These are phyloP conservation scores for Drosophila pseudoananassae DNA, from an alignment of 1,140 invertebrate genomes.

Conservation along the genomic window DNA sequence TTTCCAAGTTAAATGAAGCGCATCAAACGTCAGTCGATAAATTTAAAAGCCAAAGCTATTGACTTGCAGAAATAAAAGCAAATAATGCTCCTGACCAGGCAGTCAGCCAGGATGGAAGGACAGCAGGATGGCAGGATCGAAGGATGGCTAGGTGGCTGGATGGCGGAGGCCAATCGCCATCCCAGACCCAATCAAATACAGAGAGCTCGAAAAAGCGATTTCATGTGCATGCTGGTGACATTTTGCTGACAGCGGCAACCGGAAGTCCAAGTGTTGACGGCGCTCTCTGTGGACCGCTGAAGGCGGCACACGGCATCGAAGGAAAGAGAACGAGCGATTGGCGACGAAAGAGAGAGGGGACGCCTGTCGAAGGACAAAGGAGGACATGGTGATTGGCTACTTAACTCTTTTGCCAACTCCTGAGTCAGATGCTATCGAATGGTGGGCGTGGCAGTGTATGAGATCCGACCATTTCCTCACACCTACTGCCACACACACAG, in stretches of 20 bases:
- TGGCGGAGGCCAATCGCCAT: constrained; percentile 35
- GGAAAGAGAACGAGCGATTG: constrained; percentile 2
- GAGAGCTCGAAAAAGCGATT: constrained; percentile 51
- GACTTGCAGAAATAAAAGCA: constrained; percentile 80
- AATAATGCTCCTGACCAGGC: constrained; percentile 63
- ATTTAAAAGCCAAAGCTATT: constrained; percentile 82
- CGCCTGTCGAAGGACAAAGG: constrained; percentile 25
- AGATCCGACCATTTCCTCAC: constrained; percentile 17
- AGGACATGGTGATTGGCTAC: constrained; percentile 67
- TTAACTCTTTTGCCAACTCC: constrained; percentile 73
- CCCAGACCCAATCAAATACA: constrained; percentile 48
- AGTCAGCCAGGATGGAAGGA: constrained; percentile 24
- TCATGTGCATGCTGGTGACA: constrained; percentile 75
- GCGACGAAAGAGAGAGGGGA: neutral
- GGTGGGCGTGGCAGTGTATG: constrained; percentile 50
- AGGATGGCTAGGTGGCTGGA: constrained; percentile 10
- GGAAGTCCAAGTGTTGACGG: constrained; percentile 79
- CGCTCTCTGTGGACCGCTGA: constrained; percentile 59
- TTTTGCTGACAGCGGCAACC: constrained; percentile 72
- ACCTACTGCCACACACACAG: neutral
- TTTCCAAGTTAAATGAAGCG: constrained; percentile 82
- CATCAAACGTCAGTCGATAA: constrained; percentile 82
- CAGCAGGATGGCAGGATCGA: neutral
- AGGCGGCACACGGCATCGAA: constrained; percentile 30
- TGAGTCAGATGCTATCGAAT: constrained; percentile 33